Conservation (phyloP, 2,113 vertebrate genomes). For the Tricholaema leucomelas region DNA sequence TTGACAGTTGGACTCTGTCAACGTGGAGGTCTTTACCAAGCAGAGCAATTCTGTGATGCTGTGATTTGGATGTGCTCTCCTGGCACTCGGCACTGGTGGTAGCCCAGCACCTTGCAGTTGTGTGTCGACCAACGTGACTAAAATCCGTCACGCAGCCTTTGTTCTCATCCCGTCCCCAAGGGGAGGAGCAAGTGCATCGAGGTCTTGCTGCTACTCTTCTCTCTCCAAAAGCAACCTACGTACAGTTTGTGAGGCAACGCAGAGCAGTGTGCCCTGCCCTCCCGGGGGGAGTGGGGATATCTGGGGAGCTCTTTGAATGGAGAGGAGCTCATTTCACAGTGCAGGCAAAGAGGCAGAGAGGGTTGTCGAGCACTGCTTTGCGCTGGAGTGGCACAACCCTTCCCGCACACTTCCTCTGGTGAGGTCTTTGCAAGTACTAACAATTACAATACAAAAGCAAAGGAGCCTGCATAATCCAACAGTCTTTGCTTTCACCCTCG, state of each 20-base stretch:
- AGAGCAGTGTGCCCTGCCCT: not conserved
- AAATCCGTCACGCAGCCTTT: not conserved
- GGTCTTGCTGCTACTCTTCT: not conserved
- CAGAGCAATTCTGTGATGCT: too few relatives aligned
- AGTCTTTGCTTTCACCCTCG: not conserved
- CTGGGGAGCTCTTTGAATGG: not conserved
- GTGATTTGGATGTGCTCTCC: not conserved
- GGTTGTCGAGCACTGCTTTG: not conserved
- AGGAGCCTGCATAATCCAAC: not conserved
- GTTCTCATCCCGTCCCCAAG: not conserved
- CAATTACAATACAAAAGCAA: not conserved
- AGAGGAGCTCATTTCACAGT: not conserved
- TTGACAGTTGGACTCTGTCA: too few relatives aligned
- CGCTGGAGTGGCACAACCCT: not conserved
- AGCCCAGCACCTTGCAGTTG: not conserved
- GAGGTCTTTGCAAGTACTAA: not conserved
- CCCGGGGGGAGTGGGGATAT: not conserved
- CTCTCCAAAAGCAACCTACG: not conserved
- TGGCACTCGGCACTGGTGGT: fast-evolving
- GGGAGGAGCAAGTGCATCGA: not conserved
- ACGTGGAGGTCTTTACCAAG: too few relatives aligned
- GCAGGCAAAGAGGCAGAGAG: not conserved
- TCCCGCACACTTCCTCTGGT: not conserved
- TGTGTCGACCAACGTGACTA: not conserved
- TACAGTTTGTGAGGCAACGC: fast-evolving